A percentile compares a stretch with the other conserved stretches of the same genome.
These are phyloP conservation scores for Hypomecis atomaria DNA, from an alignment of 2,888 invertebrate genomes.

Conservation along the genomic window DNA sequence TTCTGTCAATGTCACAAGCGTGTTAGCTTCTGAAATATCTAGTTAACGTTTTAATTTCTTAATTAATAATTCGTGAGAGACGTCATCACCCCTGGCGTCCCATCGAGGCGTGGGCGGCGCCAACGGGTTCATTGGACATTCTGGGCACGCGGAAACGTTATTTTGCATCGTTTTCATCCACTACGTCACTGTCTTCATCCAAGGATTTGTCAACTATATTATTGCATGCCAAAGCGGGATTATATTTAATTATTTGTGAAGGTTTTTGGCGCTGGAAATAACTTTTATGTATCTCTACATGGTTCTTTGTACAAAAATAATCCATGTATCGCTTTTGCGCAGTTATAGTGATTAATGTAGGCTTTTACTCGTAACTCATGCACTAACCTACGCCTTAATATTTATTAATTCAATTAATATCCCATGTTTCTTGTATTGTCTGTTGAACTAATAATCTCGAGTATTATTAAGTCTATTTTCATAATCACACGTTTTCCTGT, in stretches of 20 bases:
- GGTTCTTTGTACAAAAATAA: too few species aligned
- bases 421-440: not conserved
- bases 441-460: not conserved
- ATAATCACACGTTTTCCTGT: not conserved
- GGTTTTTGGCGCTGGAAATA: not conserved
- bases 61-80: constrained; percentile 31
- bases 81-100: constrained; percentile 41
- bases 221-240: constrained; percentile 17
- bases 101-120: constrained; percentile 59
- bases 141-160: constrained; percentile 75
- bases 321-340: too few species aligned
- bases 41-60: constrained; percentile 10
- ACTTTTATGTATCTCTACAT: not conserved
- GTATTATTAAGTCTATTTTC: not conserved
- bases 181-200: constrained; percentile 39
- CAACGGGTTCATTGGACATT: constrained; percentile 74
- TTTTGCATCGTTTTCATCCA: constrained; percentile 47
- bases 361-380: too few species aligned
- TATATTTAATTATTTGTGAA: not conserved
- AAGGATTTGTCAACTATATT: constrained; percentile 39
- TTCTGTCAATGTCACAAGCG: not conserved
- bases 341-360: too few species aligned
- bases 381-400: too few species aligned
- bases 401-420: too few species aligned
- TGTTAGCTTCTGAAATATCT: not conserved